Evolutionary conservation across 2,113 vertebrate species (phyloP).

Genomic region (Phyllopteryx taeniolatus): DNA sequence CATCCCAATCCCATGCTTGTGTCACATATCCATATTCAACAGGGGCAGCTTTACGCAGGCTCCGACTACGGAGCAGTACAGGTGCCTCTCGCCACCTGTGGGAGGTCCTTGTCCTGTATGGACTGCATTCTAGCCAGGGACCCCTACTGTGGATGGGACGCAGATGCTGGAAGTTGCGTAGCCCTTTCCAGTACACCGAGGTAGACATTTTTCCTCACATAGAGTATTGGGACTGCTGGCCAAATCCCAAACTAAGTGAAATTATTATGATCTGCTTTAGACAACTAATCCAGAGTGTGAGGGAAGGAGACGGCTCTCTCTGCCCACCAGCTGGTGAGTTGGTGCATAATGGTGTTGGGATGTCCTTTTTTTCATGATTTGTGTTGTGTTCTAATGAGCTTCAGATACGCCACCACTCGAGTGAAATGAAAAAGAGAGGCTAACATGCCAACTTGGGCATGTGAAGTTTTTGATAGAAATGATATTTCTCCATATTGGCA

Average conservation of each 20-base stretch:
- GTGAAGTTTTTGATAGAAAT: no score
- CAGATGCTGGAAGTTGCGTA: conserved; percentile 31
- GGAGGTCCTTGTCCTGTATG: conserved; percentile 63
- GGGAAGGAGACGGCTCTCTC: conserved; percentile 56
- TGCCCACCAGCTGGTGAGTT: conserved; percentile 66
- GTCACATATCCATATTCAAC: conserved; percentile 5
- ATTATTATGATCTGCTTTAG: conserved; percentile 44
- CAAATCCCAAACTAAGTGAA: neutral
- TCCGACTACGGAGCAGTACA: conserved; percentile 70
- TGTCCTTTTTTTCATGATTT: neutral
- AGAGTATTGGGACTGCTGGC: neutral
- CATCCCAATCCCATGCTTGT: neutral
- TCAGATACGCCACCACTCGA: no score
- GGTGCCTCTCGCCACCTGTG: conserved; percentile 69
- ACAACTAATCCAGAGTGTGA: conserved; percentile 74
- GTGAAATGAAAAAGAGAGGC: no score
- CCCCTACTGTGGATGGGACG: conserved; percentile 78
- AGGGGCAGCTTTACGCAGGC: conserved; percentile 72
- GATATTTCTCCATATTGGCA: no score
- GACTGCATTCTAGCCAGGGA: conserved; percentile 80
- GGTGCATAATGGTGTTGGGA: neutral
- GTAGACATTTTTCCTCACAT: neutral
- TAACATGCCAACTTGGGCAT: no score
- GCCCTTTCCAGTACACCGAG: conserved; percentile 27
- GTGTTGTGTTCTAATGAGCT: no score